Percentiles rank a stretch among this genome's conserved stretches.
Conservation (phyloP, 2,888 invertebrate species). For the Drosophila suboccidentalis region DNA sequence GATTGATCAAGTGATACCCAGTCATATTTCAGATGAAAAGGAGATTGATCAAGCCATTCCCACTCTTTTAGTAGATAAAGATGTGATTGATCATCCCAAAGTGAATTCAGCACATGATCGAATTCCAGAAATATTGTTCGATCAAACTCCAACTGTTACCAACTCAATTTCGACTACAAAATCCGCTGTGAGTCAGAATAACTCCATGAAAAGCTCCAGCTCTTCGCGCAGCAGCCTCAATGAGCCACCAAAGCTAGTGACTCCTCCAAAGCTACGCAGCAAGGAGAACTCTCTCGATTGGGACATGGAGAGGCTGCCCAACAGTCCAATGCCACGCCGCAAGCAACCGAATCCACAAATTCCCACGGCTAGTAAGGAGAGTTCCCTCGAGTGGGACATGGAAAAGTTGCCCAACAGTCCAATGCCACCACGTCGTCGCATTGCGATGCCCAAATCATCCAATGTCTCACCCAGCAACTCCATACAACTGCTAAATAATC, state of each 20-base stretch:
- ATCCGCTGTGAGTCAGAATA: constrained; percentile 15
- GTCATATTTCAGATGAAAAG: constrained; percentile 49
- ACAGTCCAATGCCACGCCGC: constrained; percentile 79
- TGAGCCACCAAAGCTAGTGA: constrained; percentile 40
- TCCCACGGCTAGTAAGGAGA: constrained; percentile 50
- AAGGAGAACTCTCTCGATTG: constrained; percentile 73
- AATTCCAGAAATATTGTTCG: constrained; percentile 13
- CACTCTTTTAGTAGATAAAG: constrained; percentile 54
- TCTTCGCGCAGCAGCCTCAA: constrained; percentile 58
- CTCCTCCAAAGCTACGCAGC: constrained; percentile 56
- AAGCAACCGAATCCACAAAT: constrained; percentile 27
- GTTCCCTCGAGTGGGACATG: constrained; percentile 80
- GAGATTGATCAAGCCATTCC: constrained; percentile 53
- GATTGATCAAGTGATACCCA: constrained; percentile 50
- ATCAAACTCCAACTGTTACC: constrained; percentile 1
- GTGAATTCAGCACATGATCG: neutral
- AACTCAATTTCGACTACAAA: neutral
- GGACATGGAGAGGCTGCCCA: constrained; percentile 74
- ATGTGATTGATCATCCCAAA: constrained; percentile 15
- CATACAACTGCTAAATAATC: constrained; percentile 72
- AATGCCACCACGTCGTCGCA: constrained; percentile 70
- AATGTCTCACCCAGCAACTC: constrained; percentile 66
- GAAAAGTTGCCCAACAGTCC: constrained; percentile 81
- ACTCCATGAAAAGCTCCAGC: constrained; percentile 54
- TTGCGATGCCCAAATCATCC: constrained; percentile 29